Evolutionary conservation across 2,797 vertebrate genomes (phyloP).

Genomic region (Spheniscus humboldti): DNA sequence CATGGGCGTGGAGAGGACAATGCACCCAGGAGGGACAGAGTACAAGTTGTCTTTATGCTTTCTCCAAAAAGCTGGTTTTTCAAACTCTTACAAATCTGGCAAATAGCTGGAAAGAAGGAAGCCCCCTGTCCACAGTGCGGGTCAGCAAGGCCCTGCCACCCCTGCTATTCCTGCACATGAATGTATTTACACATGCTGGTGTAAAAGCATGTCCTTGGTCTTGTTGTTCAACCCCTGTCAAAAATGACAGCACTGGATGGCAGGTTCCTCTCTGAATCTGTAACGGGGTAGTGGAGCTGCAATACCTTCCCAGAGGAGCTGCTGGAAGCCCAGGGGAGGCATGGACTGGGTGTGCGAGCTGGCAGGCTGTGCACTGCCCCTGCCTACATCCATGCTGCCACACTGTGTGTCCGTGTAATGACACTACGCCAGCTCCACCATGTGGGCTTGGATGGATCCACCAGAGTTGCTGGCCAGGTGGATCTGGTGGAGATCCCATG

Average conservation of each 20-base stretch:
- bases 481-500: not conserved
- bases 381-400: fast-evolving
- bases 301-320: fast-evolving
- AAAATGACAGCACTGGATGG: not conserved
- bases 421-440: not conserved
- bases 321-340: not conserved
- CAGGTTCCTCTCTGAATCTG: not conserved
- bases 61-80: not conserved
- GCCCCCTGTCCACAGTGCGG: not conserved
- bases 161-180: not conserved
- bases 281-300: fast-evolving
- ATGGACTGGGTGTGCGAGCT: fast-evolving
- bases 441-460: not conserved
- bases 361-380: too few relatives aligned
- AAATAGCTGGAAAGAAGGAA: not conserved
- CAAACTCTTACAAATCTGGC: not conserved
- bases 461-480: not conserved
- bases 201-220: not conserved
- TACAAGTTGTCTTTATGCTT: not conserved
- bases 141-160: not conserved
- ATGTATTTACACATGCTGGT: not conserved
- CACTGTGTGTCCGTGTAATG: fast-evolving
- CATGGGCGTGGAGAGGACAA: not conserved
- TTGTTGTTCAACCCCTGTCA: not conserved
- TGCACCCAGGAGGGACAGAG: not conserved